A percentile compares a stretch with the other conserved stretches of the same genome.
Evolutionary conservation across 2,888 invertebrate species (phyloP).

Genomic region (Leptothorax acervorum): DNA sequence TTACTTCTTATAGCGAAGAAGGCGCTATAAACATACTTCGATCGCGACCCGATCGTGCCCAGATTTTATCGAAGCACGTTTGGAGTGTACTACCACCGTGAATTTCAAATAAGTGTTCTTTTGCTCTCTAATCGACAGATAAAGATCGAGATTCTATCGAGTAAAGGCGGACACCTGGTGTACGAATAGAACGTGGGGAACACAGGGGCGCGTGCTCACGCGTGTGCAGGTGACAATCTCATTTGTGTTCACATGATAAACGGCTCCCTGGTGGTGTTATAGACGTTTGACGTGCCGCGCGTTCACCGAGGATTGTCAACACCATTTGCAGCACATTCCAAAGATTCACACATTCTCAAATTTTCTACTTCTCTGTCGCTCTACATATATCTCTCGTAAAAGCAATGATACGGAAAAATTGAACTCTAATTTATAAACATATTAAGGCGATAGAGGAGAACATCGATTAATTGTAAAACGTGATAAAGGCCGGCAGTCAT

Average conservation of each 20-base stretch:
- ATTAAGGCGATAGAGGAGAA: not conserved
- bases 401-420: not conserved
- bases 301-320: conserved; percentile 58
- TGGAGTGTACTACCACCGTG: not conserved
- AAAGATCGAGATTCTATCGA: conserved; percentile 59
- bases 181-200: conserved; percentile 55
- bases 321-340: not conserved
- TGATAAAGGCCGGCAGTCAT: not conserved
- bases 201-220: conserved; percentile 65
- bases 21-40: not conserved
- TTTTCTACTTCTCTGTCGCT: not conserved
- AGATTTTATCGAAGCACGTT: conserved; percentile 14
- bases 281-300: conserved; percentile 76
- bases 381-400: not conserved
- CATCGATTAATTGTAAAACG: conserved; percentile 21
- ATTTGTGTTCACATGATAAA: conserved; percentile 81
- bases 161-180: conserved; percentile 71
- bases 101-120: conserved; percentile 38
- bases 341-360: conserved; percentile 3
- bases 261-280: conserved; percentile 68
- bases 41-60: not conserved
- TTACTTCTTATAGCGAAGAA: not conserved
- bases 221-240: conserved; percentile 81
- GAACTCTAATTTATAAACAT: not conserved
- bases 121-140: conserved; percentile 25